phyloP scores from a whole-genome alignment of 2,113 vertebrate genomes.

The Misgurnus mizolepis region DNA sequence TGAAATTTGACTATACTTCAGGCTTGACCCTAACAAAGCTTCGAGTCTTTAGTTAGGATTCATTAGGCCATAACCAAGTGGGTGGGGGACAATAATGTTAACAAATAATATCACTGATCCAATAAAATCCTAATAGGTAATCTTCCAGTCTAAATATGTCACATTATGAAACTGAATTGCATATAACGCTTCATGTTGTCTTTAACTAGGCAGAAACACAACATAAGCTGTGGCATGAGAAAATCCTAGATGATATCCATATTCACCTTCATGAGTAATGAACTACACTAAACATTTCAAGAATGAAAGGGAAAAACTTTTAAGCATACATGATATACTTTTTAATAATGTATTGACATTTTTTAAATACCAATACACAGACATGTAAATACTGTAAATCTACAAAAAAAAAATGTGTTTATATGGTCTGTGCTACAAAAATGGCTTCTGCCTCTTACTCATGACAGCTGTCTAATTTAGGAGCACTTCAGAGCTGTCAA shows the following conservation, averaged over 20 bases:
- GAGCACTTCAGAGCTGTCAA: conserved; percentile 31
- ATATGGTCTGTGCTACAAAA: not conserved
- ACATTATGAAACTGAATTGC: not conserved
- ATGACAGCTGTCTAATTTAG: conserved; percentile 24
- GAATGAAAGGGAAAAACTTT: not conserved
- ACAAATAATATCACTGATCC: not conserved
- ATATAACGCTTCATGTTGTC: not conserved
- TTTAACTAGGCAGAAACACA: not conserved
- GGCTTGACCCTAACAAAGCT: no score
- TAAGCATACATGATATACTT: not conserved
- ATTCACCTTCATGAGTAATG: not conserved
- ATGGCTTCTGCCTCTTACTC: not conserved
- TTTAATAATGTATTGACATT: not conserved
- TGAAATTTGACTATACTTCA: no score
- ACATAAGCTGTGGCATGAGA: not conserved
- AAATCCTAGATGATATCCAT: conserved; percentile 5
- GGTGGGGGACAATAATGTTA: not conserved
- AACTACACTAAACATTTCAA: conserved; percentile 12
- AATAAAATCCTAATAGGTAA: not conserved
- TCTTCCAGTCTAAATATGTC: not conserved
- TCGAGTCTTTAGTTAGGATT: not conserved
- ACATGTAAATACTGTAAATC: not conserved
- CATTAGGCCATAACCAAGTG: not conserved
- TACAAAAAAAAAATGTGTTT: not conserved
- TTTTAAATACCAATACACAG: conserved; percentile 8